Percentiles rank a stretch among this genome's conserved stretches.
Evolutionary conservation across 2,113 vertebrate species (phyloP).

Genomic region (Syrmaticus mikado): DNA sequence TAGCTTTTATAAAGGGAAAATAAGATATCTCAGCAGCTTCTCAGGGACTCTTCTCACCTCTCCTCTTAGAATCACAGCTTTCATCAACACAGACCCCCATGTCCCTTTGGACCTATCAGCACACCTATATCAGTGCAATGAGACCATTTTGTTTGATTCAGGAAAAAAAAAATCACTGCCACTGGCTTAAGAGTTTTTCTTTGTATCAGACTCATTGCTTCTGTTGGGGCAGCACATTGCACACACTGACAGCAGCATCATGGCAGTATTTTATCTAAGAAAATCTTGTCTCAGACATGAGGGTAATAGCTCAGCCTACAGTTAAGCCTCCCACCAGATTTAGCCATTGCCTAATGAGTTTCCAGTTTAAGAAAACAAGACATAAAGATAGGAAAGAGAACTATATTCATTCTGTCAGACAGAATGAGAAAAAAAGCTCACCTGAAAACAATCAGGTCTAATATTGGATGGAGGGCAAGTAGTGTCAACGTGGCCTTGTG

Average conservation of each 20-base stretch:
- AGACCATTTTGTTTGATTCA: neutral
- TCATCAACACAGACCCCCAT: neutral
- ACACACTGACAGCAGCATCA: neutral
- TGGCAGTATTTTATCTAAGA: neutral
- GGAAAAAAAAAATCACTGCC: neutral
- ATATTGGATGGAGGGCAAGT: neutral
- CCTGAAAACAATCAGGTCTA: neutral
- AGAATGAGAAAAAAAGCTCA: neutral
- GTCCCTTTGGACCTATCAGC: neutral
- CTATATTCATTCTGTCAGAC: neutral
- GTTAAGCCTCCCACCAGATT: neutral
- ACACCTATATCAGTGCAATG: neutral
- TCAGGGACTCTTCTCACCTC: neutral
- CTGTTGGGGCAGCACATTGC: neutral
- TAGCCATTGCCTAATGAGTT: neutral
- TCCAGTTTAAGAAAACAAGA: neutral
- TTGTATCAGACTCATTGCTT: neutral
- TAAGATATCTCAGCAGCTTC: neutral
- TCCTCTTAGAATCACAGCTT: neutral
- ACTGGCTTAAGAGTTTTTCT: neutral
- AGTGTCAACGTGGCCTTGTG: neutral
- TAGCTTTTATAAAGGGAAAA: neutral
- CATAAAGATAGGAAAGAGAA: neutral
- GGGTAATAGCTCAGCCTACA: neutral
- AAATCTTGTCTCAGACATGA: neutral